Evolutionary conservation across 1,140 invertebrate genomes (phyloP).

Genomic region (Aphelenchoides besseyi): DNA sequence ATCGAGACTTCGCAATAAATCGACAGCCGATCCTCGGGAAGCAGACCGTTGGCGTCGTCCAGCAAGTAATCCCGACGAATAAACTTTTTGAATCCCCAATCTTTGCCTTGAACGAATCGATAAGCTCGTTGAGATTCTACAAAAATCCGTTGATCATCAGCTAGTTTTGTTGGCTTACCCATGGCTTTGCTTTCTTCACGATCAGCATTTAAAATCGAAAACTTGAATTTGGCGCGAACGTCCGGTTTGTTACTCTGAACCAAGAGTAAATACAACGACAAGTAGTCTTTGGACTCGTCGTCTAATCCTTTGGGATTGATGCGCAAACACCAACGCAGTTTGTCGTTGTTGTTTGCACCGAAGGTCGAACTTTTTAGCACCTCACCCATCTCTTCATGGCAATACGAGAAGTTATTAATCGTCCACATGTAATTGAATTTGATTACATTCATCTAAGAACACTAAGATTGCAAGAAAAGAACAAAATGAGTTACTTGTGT

Average conservation of each 20-base stretch:
- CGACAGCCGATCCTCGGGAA: slow-evolving; percentile 96
- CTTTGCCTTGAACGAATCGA: slow-evolving; percentile 97
- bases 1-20: slow-evolving; percentile 87
- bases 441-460: slow-evolving; percentile 86
- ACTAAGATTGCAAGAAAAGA: background rate
- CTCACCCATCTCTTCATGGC: slow-evolving; percentile 66
- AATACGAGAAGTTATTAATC: slow-evolving; percentile 84
- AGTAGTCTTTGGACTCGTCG: slow-evolving; percentile 93
- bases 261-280: slow-evolving; percentile 93
- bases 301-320: slow-evolving; percentile 86
- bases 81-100: slow-evolving; percentile 99
- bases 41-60: slow-evolving; percentile 92
- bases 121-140: slow-evolving; percentile 85
- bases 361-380: slow-evolving; percentile 98
- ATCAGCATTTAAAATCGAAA: slow-evolving; percentile 97
- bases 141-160: slow-evolving; percentile 37
- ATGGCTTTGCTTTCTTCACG: slow-evolving; percentile 99
- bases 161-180: slow-evolving; percentile 69
- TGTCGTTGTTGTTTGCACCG: slow-evolving; percentile 96
- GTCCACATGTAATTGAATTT: slow-evolving; percentile 99
- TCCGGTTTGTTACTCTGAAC: slow-evolving; percentile 99
- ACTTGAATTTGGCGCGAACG: slow-evolving; percentile 99
- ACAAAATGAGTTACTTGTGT: slow-evolving; percentile 69
- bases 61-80: slow-evolving; percentile 94
- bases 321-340: slow-evolving; percentile 98